These are phyloP conservation scores for Adrianichthys oophorus DNA, from an alignment of 2,797 vertebrate species.

Conservation along the genomic window DNA sequence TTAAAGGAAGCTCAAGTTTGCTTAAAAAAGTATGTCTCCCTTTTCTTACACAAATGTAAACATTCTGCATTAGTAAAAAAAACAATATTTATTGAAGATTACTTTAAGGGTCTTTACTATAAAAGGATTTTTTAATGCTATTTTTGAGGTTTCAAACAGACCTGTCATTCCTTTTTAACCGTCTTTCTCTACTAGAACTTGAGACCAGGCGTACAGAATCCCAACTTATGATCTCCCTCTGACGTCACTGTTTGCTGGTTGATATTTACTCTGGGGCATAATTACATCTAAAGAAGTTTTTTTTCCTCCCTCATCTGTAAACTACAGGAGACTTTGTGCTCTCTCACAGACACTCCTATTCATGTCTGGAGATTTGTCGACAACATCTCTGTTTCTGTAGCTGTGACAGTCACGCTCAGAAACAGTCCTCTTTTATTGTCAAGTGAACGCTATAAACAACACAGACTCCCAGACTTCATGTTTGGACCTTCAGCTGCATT, in stretches of 20 bases:
- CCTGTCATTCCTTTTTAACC: slow-evolving; percentile 26
- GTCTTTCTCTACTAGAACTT: slow-evolving; percentile 31
- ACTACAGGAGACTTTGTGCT: slow-evolving; percentile 15
- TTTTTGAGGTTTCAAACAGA: slow-evolving; percentile 23
- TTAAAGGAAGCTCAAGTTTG: too few species aligned
- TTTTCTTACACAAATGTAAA: neutral
- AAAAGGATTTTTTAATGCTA: slow-evolving; percentile 1
- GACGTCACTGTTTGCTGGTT: slow-evolving; percentile 39
- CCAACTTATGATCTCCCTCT: slow-evolving; percentile 56
- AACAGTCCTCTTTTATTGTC: slow-evolving; percentile 16
- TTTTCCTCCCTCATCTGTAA: slow-evolving; percentile 20
- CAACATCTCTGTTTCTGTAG: slow-evolving; percentile 2
- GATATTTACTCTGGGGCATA: slow-evolving; percentile 27
- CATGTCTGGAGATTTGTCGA: slow-evolving; percentile 16
- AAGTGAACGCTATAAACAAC: neutral
- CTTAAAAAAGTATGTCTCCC: too few species aligned
- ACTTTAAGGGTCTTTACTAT: neutral
- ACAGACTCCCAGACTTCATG: too few species aligned
- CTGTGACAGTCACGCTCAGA: slow-evolving; percentile 2
- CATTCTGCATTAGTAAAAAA: neutral
- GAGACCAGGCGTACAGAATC: slow-evolving; percentile 25
- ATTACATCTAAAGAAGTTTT: slow-evolving; percentile 32
- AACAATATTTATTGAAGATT: too few species aligned
- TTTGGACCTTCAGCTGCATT: too few species aligned
- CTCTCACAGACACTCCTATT: slow-evolving; percentile 7